Evolutionary conservation across 2,797 vertebrate species (phyloP).

Genomic region (Cyclopterus lumpus): DNA sequence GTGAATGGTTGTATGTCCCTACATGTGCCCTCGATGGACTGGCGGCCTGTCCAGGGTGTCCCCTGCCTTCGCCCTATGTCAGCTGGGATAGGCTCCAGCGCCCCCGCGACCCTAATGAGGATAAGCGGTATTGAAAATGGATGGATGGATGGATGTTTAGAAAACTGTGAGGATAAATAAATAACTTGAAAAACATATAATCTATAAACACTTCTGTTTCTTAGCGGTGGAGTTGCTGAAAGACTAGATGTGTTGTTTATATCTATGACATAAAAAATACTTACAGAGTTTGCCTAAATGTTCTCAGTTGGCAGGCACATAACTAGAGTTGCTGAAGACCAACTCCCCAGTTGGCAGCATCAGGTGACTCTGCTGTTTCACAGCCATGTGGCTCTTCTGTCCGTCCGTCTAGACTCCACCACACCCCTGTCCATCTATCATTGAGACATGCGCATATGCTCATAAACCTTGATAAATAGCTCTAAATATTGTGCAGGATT

Average conservation of each 20-base stretch:
- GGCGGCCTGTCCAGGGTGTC: no score
- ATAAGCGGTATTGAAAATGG: no score
- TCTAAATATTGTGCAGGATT: not conserved
- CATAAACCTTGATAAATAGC: constrained; percentile 8
- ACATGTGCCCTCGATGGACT: no score
- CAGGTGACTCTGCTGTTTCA: constrained; percentile 55
- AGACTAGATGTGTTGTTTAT: constrained; percentile 6
- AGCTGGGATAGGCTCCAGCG: no score
- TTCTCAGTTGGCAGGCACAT: not conserved
- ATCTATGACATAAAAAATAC: not conserved
- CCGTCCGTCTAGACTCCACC: constrained; percentile 37
- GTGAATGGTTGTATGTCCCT: no score
- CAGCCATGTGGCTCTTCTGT: constrained; percentile 67
- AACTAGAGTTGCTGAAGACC: not conserved
- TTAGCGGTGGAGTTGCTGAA: not conserved
- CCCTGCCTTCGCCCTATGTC: no score
- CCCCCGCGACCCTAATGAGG: no score
- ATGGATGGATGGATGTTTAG: no score
- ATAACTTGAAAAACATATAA: not conserved
- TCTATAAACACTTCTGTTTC: not conserved
- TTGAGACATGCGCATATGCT: constrained; percentile 31
- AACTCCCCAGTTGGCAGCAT: no score
- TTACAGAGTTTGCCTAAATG: constrained; percentile 7
- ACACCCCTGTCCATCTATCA: constrained; percentile 30
- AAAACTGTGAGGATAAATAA: constrained; percentile 2